Conservation (phyloP, 2,797 vertebrate genomes). For the Thripadectes ignobilis region DNA sequence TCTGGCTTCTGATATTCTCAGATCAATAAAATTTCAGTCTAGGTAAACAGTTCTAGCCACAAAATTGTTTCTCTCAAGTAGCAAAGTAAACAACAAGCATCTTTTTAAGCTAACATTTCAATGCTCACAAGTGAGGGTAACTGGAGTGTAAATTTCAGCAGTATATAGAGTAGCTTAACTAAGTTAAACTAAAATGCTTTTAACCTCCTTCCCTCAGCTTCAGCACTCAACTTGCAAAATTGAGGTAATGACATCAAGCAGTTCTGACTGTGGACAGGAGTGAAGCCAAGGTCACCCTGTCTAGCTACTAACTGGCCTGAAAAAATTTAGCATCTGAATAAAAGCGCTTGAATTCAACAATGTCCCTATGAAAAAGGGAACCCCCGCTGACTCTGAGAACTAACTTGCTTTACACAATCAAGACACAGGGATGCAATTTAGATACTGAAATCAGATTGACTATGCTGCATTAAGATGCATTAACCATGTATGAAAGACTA, state of each 20-base stretch:
- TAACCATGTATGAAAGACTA: not conserved
- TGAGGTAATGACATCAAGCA: not conserved
- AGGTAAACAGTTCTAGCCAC: not conserved
- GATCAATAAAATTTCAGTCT: not conserved
- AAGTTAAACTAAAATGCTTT: not conserved
- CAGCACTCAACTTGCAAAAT: not conserved
- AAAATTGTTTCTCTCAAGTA: not conserved
- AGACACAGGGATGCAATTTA: not conserved
- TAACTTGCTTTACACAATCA: not conserved
- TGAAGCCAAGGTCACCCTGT: fast-evolving
- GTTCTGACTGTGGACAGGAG: not conserved
- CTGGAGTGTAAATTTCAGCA: not conserved
- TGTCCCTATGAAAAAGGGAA: not conserved
- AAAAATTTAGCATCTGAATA: not conserved
- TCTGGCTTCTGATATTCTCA: not conserved
- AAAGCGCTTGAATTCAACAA: not conserved
- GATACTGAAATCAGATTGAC: not conserved
- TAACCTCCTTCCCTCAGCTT: not conserved
- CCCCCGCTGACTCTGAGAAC: not conserved
- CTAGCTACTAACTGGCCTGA: not conserved
- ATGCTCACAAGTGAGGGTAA: not conserved
- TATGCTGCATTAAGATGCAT: not conserved
- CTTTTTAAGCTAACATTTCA: not conserved
- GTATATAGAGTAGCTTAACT: not conserved
- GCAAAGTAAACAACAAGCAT: not conserved